Percentiles rank a stretch among this genome's conserved stretches.
Conservation (phyloP, 2,888 invertebrate genomes). For the Fragum whitleyi region DNA sequence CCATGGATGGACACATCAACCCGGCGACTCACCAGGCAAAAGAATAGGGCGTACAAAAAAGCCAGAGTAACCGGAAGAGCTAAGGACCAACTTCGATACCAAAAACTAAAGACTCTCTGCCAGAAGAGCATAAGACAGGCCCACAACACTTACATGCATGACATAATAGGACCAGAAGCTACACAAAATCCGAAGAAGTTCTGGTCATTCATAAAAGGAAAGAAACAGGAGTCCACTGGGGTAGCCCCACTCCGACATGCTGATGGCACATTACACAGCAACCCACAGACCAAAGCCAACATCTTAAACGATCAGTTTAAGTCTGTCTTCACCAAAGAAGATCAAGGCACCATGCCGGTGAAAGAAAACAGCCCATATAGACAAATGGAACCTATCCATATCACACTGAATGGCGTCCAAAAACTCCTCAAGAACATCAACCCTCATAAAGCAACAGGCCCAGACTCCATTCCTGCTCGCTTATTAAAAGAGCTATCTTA, state of each 20-base stretch:
- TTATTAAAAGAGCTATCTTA: background rate
- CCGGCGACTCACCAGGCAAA: background rate
- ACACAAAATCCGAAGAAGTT: background rate
- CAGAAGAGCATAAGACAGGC: background rate
- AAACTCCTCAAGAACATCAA: constrained; percentile 23
- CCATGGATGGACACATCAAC: background rate
- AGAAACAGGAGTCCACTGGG: too few relatives aligned
- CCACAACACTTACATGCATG: background rate
- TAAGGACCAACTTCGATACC: background rate
- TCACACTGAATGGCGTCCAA: constrained; percentile 15
- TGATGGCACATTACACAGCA: background rate
- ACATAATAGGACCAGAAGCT: background rate
- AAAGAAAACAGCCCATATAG: background rate
- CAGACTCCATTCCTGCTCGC: constrained; percentile 9
- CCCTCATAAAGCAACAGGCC: constrained; percentile 29
- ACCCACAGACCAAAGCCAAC: background rate
- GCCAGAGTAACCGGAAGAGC: background rate
- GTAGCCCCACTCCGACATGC: background rate
- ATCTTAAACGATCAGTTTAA: background rate
- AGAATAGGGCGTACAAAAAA: background rate
- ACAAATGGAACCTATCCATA: constrained; percentile 1
- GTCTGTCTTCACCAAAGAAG: too few relatives aligned
- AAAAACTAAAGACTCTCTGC: background rate
- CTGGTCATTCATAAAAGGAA: background rate
- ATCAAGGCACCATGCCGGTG: background rate